Conservation (phyloP, 2,113 vertebrate genomes). For the Eptatretus burgeri region DNA sequence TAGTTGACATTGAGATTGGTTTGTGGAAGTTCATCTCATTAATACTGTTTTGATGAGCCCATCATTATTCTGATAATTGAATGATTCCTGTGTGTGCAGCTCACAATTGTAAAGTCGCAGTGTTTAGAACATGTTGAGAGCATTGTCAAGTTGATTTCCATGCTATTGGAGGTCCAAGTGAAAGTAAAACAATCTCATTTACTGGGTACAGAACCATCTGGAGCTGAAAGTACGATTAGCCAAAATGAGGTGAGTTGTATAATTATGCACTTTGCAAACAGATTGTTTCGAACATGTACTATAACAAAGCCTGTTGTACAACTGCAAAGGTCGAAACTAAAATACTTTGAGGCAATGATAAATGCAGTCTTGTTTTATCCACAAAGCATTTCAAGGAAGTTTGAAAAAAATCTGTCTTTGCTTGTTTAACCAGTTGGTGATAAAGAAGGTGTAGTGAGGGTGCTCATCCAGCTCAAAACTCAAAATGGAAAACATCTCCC, state of each 20-base stretch:
- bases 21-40: too few relatives aligned
- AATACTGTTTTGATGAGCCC: too few relatives aligned
- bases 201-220: slow-evolving; percentile 18
- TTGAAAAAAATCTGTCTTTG: too few relatives aligned
- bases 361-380: background rate
- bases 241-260: slow-evolving; percentile 33
- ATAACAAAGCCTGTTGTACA: background rate
- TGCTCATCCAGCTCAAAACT: too few relatives aligned
- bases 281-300: slow-evolving; percentile 7
- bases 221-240: slow-evolving; percentile 27
- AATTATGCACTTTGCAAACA: too few relatives aligned
- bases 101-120: slow-evolving; percentile 29
- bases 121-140: slow-evolving; percentile 55
- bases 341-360: background rate
- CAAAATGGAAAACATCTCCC: too few relatives aligned
- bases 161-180: slow-evolving; percentile 55
- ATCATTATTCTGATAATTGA: too few relatives aligned
- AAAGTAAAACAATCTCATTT: slow-evolving; percentile 31
- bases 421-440: too few relatives aligned
- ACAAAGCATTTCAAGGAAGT: too few relatives aligned
- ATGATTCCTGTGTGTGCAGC: slow-evolving; percentile 15
- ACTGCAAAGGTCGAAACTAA: background rate
- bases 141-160: slow-evolving; percentile 41
- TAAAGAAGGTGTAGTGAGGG: too few relatives aligned
- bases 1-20: too few relatives aligned